Percentiles rank a stretch among this genome's conserved stretches.
These are phyloP conservation scores for Cinclus cinclus DNA, from an alignment of 2,113 vertebrate species.

Conservation along the genomic window DNA sequence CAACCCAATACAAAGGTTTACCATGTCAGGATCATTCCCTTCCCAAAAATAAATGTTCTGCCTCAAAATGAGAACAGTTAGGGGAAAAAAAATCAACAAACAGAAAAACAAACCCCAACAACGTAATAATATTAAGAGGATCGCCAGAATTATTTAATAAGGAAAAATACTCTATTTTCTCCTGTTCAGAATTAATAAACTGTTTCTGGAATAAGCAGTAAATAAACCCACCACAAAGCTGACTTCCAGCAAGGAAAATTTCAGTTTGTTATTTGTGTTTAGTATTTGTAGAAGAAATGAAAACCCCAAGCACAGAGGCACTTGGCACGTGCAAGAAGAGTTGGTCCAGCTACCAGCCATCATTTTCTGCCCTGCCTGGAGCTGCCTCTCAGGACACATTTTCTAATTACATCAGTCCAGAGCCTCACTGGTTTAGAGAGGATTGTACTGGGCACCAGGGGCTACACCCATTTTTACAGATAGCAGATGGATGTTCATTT, in stretches of 20 bases:
- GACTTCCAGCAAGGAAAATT: not conserved
- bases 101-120: too few relatives aligned
- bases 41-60: not conserved
- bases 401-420: not conserved
- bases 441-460: not conserved
- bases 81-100: fast-evolving
- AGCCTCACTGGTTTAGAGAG: not conserved
- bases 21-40: not conserved
- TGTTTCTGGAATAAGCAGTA: not conserved
- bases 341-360: fast-evolving
- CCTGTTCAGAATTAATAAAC: not conserved
- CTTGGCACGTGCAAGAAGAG: not conserved
- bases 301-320: not conserved
- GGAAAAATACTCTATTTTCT: not conserved
- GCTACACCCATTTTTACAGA: fast-evolving
- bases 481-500: not conserved
- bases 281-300: not conserved
- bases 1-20: not conserved
- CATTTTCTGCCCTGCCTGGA: not conserved
- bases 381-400: not conserved
- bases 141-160: not conserved
- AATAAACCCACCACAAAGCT: not conserved
- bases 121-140: not conserved
- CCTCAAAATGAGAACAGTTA: not conserved
- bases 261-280: not conserved